Conservation (phyloP, 92 coral and sea anemone species). For the Isaurus tuberculatus region DNA sequence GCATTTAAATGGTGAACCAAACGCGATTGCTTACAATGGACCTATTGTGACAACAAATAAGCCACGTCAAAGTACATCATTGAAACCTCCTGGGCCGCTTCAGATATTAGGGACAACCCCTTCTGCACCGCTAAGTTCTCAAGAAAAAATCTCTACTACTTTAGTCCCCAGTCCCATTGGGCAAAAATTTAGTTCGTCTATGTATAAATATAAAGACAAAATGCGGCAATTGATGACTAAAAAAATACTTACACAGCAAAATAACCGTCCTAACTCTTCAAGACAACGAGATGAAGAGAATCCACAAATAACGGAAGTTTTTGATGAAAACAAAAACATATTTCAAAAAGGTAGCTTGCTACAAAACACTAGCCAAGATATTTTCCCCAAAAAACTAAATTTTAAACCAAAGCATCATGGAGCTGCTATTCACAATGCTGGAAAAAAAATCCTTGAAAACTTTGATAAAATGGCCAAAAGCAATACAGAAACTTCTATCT, state of each 20-base stretch:
- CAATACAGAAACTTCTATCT: conserved; percentile 16
- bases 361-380: neutral
- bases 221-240: conserved; percentile 13
- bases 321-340: neutral
- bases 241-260: neutral
- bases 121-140: conserved; percentile 9
- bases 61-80: neutral
- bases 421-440: neutral
- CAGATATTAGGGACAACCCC: neutral
- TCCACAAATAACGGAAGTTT: neutral
- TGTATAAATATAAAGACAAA: neutral
- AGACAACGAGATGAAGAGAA: neutral
- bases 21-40: conserved; percentile 9
- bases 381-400: neutral
- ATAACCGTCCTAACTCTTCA: neutral
- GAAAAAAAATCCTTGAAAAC: neutral
- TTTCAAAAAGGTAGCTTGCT: neutral
- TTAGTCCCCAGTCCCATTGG: neutral
- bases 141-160: neutral
- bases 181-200: neutral
- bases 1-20: conserved; percentile 12
- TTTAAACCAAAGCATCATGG: conserved; percentile 8
- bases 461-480: neutral
- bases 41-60: conserved; percentile 19
- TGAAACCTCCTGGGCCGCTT: neutral